Conservation (phyloP, 2,113 vertebrate species). For the Proteles cristata region DNA sequence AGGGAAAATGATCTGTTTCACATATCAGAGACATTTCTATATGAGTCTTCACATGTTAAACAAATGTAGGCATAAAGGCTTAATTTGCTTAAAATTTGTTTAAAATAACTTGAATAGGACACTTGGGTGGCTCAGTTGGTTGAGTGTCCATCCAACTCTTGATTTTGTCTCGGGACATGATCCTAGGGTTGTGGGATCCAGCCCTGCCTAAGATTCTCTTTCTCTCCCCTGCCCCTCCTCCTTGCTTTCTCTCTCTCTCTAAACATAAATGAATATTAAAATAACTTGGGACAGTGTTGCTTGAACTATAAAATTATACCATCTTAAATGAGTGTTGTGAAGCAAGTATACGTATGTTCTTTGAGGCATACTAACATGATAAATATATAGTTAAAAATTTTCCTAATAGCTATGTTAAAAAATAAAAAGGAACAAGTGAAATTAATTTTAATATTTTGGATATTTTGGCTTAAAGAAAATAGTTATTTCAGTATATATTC, state of each 20-base stretch:
- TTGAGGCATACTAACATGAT: not conserved
- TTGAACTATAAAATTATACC: slow-evolving; percentile 27
- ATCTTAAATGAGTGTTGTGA: not conserved
- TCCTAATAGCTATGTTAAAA: not conserved
- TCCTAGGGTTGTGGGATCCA: no score
- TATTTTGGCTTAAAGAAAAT: slow-evolving; percentile 8
- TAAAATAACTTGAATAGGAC: not conserved
- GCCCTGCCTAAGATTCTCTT: no score
- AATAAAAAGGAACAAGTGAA: not conserved
- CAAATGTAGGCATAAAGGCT: not conserved
- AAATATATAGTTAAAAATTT: not conserved
- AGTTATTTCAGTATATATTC: not conserved
- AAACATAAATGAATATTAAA: not conserved
- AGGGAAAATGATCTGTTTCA: not conserved
- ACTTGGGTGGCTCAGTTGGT: no score
- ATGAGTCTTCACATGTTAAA: not conserved
- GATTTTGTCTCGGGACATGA: no score
- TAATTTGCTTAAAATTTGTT: slow-evolving; percentile 27
- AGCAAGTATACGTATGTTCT: not conserved
- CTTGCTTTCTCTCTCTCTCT: no score
- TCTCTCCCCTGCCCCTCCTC: no score
- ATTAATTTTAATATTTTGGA: not conserved
- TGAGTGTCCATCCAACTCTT: no score
- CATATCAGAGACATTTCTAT: not conserved
- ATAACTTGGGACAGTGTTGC: not conserved